These are phyloP conservation scores for Aspidapion aeneum DNA, from an alignment of 2,888 invertebrate species.

Conservation along the genomic window DNA sequence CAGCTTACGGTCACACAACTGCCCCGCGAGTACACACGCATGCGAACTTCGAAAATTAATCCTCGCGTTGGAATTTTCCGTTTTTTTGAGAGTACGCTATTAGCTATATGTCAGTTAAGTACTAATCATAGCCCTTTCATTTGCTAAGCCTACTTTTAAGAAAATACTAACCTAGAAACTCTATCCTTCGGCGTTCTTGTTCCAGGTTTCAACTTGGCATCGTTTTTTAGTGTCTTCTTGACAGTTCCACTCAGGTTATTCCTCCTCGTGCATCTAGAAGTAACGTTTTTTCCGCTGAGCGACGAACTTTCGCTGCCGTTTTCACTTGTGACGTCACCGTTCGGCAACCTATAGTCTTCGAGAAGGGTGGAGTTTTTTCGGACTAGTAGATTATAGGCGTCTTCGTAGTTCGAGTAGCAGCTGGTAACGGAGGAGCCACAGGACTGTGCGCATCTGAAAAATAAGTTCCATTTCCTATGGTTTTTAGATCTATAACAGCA, in stretches of 20 bases:
- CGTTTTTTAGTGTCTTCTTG: slow-evolving; percentile 48
- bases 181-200: slow-evolving; percentile 33
- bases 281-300: slow-evolving; percentile 50
- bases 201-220: slow-evolving; percentile 29
- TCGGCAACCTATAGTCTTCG: slow-evolving; percentile 43
- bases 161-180: background rate
- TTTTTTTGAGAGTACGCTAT: too few relatives aligned
- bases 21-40: too few relatives aligned
- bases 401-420: slow-evolving; percentile 70
- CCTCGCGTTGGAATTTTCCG: too few relatives aligned
- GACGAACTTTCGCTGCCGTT: slow-evolving; percentile 79
- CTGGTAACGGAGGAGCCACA: slow-evolving; percentile 77
- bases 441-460: slow-evolving; percentile 61
- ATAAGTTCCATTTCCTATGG: slow-evolving; percentile 33
- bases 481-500: too few relatives aligned
- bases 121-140: too few relatives aligned
- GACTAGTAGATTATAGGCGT: slow-evolving; percentile 51
- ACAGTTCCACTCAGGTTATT: slow-evolving; percentile 27
- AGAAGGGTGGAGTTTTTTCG: slow-evolving; percentile 45
- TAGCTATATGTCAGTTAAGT: too few relatives aligned
- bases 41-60: too few relatives aligned
- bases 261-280: slow-evolving; percentile 46
- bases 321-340: slow-evolving; percentile 58
- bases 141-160: too few relatives aligned
- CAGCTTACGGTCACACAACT: too few relatives aligned